Base-by-base conservation (phyloP, 2,113 vertebrate genomes). In the Amphiprion percula region DNA sequence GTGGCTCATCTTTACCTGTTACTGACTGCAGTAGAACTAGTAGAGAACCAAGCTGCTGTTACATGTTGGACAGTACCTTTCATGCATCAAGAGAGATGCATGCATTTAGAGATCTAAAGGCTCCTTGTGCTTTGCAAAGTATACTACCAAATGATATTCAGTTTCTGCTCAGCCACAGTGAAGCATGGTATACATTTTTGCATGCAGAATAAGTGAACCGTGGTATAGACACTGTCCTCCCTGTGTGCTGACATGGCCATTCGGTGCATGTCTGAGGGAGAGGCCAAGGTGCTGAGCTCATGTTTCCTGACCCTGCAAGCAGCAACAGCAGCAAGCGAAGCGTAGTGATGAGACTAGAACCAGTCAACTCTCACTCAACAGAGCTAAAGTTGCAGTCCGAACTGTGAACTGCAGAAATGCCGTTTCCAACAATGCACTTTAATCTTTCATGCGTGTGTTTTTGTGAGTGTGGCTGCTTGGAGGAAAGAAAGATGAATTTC, bases 241-340 rank as follows among this genome's bases (percentile, higher is more conserved):
- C 9, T 17, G 69, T 74, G 53, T 88, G 90, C 88, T 91, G 92
- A 93, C 85, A 59, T 21, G 82, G 80, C 69, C 47, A 12, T 90
- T 90, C 81, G 82, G 77, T 66, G 60, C 68, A 66, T 64, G 82
- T 83, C 82, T 88, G 62, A 64, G 77, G 81, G 73, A 79, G 83
- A 82, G 64, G 81, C 85, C 71, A 58, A 75, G 78, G 80, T 90
- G 86, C 90, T 92, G 90, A 91, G 90, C 84, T 82, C 84, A 86
- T 84, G 85, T 83, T 86, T 89, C 75, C 46, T 83, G 80, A 83
- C 83, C 88, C 66, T 66, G 79, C 83, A 65, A 78, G 66, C 62
- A 70, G 59, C 61, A 68, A 61, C 60, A 56, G 68, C 69, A 81
- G 63, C 46, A 53, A 80, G 73, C 64, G 58, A 58, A 67, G 84